A percentile compares a stretch with the other conserved stretches of the same genome.
phyloP scores from a whole-genome alignment of 2,797 vertebrate genomes.

The Tokudaia muenninki region DNA sequence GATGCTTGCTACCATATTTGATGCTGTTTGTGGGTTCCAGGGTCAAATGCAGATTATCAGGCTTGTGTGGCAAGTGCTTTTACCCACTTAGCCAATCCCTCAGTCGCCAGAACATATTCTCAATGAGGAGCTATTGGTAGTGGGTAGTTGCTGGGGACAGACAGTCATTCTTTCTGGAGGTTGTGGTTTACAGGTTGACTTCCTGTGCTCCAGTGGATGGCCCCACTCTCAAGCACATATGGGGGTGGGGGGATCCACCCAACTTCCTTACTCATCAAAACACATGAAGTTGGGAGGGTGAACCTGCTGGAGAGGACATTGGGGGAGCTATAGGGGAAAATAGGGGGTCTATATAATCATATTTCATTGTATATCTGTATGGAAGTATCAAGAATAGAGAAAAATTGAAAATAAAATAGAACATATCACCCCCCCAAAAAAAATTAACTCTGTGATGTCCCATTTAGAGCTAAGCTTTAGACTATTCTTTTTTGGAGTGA shows the following conservation, averaged over 20 bases:
- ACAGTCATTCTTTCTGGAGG: neutral
- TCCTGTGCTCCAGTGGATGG: neutral
- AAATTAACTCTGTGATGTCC: neutral
- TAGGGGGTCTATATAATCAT: neutral
- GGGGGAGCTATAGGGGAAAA: neutral
- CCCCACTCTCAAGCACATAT: neutral
- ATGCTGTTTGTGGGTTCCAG: neutral
- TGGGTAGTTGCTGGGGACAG: too few species aligned
- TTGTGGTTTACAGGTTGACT: neutral
- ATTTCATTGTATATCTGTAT: neutral
- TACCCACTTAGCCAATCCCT: neutral
- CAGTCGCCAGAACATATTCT: neutral
- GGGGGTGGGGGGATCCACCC: neutral
- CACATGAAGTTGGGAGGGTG: neutral
- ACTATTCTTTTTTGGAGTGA: neutral
- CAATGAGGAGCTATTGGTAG: neutral
- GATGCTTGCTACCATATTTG: too few species aligned
- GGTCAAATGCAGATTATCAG: neutral
- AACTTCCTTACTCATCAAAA: neutral
- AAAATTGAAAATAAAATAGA: slow-evolving; percentile 7
- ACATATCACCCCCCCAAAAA: neutral
- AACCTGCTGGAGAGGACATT: neutral
- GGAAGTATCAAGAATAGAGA: neutral
- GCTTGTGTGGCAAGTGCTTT: neutral
- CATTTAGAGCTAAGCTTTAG: slow-evolving; percentile 29